Base-by-base conservation (phyloP, 2,113 vertebrate species). In the Oncorhynchus kisutch region DNA sequence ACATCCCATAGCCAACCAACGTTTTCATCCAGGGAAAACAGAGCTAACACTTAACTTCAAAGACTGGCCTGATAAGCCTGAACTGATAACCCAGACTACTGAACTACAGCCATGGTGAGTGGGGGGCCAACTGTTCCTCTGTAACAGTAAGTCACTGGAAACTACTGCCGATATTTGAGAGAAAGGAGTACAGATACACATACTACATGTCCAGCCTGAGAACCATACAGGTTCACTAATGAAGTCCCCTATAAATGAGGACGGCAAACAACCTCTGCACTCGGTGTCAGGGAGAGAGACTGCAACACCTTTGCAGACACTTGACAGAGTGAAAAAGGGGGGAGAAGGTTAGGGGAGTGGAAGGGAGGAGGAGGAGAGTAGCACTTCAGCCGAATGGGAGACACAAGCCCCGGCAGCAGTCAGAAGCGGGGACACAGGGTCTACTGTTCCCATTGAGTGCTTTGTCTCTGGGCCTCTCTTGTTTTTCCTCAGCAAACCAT, bases 401-500 rank as follows among this genome's bases (percentile, higher is more conserved):
- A 80, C 86, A 89, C 90, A 91, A 92, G 88, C 89, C 90, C 88
- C 90, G 87, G 89, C 89, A 90, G 92, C 91, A 91, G 89, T 88
- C 91, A 83, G 89, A 82, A 82, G 88, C 20, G 72, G 90, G 90
- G 92, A 98, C 95, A 98, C 95, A 96, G 94, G 92, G 89, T 84
- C 92, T 84, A 95, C 95, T 98, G 96, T 97, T 96, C 91, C 85
- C 89, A 85, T 95, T 95, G 85, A 88, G 77, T 45, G 75, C 93
- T 97, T 96, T 97, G 96, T 98, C 92, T 93, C 84, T 78, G 87
- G 79, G 80, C 86, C 88, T 84, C 91, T 93, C 94, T 95, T 96
- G 95, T 96, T 94, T 93, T 92, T 93, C 90, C 92, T 89, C 93
- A 92, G 87, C 91, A 94, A 96, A 93, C 91, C 92, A 84, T 85